phyloP scores from a whole-genome alignment of 2,888 invertebrate genomes.

The Mesochorus sp. region DNA sequence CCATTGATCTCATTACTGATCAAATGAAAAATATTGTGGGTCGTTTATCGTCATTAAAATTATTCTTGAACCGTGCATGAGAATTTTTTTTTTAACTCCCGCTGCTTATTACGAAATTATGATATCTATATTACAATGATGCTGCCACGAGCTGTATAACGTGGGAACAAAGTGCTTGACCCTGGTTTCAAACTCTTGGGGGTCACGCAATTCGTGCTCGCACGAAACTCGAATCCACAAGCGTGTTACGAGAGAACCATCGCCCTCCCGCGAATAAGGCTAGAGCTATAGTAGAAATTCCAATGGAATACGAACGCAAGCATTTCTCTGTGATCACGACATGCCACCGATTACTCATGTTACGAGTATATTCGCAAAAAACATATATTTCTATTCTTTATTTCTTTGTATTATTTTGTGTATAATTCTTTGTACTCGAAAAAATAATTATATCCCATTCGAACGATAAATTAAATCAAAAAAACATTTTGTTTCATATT shows the following conservation, averaged over 20 bases:
- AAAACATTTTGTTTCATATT: neutral
- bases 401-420: slow-evolving; percentile 8
- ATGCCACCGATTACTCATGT: slow-evolving; percentile 58
- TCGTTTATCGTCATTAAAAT: neutral
- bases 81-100: too few species aligned
- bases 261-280: slow-evolving; percentile 21
- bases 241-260: slow-evolving; percentile 45
- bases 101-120: neutral
- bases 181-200: slow-evolving; percentile 57
- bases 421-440: slow-evolving; percentile 17
- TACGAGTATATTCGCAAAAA: slow-evolving; percentile 39
- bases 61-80: slow-evolving; percentile 5
- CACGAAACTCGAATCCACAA: slow-evolving; percentile 57
- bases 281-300: slow-evolving; percentile 37
- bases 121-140: slow-evolving; percentile 1
- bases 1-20: too few species aligned
- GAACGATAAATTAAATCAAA: slow-evolving; percentile 48
- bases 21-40: neutral
- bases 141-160: slow-evolving; percentile 43
- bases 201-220: slow-evolving; percentile 64
- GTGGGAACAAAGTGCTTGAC: slow-evolving; percentile 59
- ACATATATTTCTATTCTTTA: slow-evolving; percentile 25
- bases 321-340: slow-evolving; percentile 37
- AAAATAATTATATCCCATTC: slow-evolving; percentile 49
- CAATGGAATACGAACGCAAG: slow-evolving; percentile 22